Percentiles rank a stretch among this genome's conserved stretches.
phyloP scores from a whole-genome alignment of 1,140 invertebrate genomes.

The Heliconius eleuchia region DNA sequence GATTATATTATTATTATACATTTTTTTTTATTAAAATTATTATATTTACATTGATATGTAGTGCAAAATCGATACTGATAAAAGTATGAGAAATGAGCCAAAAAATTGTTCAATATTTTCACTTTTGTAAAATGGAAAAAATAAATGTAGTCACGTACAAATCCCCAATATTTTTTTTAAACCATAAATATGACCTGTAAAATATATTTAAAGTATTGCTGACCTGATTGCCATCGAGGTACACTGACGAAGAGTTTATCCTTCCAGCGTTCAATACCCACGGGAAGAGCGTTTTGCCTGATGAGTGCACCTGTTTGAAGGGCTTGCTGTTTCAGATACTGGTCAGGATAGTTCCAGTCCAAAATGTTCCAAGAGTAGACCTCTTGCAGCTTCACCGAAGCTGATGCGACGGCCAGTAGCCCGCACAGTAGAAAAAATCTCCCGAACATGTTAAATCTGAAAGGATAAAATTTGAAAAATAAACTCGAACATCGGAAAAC shows the following conservation, averaged over 20 bases:
- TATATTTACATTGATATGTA: too few relatives aligned
- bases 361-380: slow-evolving; percentile 88
- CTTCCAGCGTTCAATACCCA: slow-evolving; percentile 89
- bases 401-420: slow-evolving; percentile 60
- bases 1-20: too few relatives aligned
- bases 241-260: slow-evolving; percentile 90
- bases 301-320: slow-evolving; percentile 84
- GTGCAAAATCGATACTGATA: too few relatives aligned
- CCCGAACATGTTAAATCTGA: slow-evolving; percentile 50
- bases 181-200: too few relatives aligned
- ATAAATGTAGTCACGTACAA: too few relatives aligned
- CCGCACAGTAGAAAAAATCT: slow-evolving; percentile 51
- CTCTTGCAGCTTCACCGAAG: slow-evolving; percentile 84
- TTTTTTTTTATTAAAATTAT: too few relatives aligned
- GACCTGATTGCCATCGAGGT: slow-evolving; percentile 85
- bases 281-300: slow-evolving; percentile 88
- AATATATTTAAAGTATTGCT: slow-evolving; percentile 17
- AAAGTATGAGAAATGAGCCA: too few relatives aligned
- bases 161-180: too few relatives aligned
- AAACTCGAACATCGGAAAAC: not conserved
- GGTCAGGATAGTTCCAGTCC: slow-evolving; percentile 87
- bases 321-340: slow-evolving; percentile 83
- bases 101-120: too few relatives aligned
- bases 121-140: too few relatives aligned
- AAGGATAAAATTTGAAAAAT: slow-evolving; percentile 13